Evolutionary conservation across 2,113 vertebrate species (phyloP).

Genomic region (Andinoacara biseriatus): DNA sequence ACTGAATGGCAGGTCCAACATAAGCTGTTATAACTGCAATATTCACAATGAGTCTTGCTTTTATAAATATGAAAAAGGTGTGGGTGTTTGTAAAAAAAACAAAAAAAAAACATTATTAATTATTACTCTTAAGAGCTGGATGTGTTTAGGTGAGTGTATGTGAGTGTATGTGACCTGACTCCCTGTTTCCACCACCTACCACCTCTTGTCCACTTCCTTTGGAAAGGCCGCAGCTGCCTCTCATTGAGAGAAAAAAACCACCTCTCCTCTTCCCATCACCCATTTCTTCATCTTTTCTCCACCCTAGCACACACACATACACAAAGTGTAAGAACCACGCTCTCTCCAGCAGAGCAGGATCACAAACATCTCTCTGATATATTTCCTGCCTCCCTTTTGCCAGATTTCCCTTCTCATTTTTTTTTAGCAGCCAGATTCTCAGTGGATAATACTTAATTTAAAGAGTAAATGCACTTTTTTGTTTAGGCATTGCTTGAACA

Average conservation of each 20-base stretch:
- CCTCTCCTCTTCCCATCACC: conserved; percentile 15
- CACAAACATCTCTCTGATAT: conserved; percentile 41
- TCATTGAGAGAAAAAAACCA: conserved; percentile 52
- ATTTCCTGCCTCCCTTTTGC: not conserved
- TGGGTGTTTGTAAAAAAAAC: not conserved
- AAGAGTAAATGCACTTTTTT: not conserved
- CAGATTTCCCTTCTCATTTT: not conserved
- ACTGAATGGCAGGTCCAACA: not conserved
- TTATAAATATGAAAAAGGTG: not conserved
- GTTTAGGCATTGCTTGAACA: not conserved
- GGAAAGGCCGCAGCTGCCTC: conserved; percentile 61
- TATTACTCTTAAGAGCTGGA: not conserved
- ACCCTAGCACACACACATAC: conserved; percentile 1
- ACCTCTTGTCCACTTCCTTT: not conserved
- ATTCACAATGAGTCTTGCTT: not conserved
- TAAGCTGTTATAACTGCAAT: not conserved
- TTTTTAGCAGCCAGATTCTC: not conserved
- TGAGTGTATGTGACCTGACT: not conserved
- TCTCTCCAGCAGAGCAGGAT: conserved; percentile 60
- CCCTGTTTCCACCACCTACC: not conserved
- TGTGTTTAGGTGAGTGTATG: not conserved
- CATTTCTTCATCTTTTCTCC: not conserved
- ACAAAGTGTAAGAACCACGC: conserved; percentile 58
- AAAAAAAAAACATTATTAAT: not conserved
- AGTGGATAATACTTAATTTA: not conserved